These are phyloP conservation scores for Eriosoma lanigerum DNA, from an alignment of 1,140 invertebrate genomes.

Conservation along the genomic window DNA sequence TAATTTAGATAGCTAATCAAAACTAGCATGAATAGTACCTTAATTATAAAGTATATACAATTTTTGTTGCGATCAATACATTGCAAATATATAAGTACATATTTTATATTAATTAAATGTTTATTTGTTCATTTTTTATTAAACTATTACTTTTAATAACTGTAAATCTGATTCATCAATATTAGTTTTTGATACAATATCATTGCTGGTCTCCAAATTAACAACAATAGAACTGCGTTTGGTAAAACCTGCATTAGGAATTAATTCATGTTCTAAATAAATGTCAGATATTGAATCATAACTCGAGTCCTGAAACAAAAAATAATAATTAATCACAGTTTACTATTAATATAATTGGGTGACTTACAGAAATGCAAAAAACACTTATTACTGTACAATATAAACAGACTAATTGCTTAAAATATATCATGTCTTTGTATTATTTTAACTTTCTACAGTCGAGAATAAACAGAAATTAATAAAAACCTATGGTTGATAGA, in stretches of 20 bases:
- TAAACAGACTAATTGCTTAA: background rate
- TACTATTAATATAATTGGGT: background rate
- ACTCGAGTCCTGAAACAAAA: conserved; percentile 19
- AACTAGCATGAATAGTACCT: too few species aligned
- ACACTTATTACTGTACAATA: background rate
- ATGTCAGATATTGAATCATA: conserved; percentile 43
- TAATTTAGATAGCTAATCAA: too few species aligned
- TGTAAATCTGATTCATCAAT: conserved; percentile 29
- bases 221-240: conserved; percentile 13
- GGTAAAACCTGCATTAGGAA: conserved; percentile 22
- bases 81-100: too few species aligned
- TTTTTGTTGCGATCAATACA: too few species aligned
- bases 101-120: too few species aligned
- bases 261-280: conserved; percentile 44
- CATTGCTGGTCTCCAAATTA: conserved; percentile 30
- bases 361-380: conserved; percentile 16
- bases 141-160: conserved; percentile 18
- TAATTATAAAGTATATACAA: too few species aligned
- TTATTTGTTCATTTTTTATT: background rate
- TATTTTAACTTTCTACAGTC: too few species aligned
- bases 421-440: background rate
- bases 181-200: background rate
- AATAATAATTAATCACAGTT: background rate
- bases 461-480: too few species aligned
- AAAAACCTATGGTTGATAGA: too few species aligned